Conservation (phyloP, 1,140 invertebrate species). For the Nautilus pompilius region DNA sequence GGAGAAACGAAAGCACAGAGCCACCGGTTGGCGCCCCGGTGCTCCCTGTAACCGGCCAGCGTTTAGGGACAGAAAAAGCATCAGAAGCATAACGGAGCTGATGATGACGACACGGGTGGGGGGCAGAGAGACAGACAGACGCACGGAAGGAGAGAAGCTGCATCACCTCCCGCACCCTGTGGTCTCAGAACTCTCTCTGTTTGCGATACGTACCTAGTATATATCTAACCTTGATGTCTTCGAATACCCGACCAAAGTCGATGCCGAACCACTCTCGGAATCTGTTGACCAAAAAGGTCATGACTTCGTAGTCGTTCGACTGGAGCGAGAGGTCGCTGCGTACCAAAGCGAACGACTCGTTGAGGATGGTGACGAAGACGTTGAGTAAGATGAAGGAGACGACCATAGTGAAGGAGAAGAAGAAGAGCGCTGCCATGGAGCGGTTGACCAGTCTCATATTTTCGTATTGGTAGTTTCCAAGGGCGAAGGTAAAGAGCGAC, state of each 20-base stretch:
- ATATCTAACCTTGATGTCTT: no score
- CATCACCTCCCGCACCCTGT: no score
- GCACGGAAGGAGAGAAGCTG: no score
- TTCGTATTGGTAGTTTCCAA: conserved; percentile 27
- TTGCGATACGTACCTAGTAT: no score
- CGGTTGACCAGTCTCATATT: conserved; percentile 21
- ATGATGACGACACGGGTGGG: no score
- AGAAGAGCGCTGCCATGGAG: conserved; percentile 52
- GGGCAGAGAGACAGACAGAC: no score
- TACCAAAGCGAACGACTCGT: conserved; percentile 54
- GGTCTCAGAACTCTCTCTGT: no score
- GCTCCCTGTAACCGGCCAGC: no score
- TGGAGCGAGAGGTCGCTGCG: conserved; percentile 61
- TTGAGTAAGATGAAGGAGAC: conserved; percentile 60
- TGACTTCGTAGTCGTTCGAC: conserved; percentile 64
- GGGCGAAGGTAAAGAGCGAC: conserved; percentile 29
- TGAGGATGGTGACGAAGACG: conserved; percentile 61
- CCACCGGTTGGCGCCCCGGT: no score
- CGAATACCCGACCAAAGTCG: conserved; percentile 14
- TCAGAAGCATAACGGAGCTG: no score
- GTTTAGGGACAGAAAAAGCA: no score
- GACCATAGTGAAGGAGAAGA: conserved; percentile 59
- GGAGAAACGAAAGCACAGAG: no score
- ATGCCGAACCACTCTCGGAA: conserved; percentile 31
- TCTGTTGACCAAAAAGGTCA: conserved; percentile 58